These are phyloP conservation scores for Tinea trinotella DNA, from an alignment of 2,888 invertebrate species.

Conservation along the genomic window DNA sequence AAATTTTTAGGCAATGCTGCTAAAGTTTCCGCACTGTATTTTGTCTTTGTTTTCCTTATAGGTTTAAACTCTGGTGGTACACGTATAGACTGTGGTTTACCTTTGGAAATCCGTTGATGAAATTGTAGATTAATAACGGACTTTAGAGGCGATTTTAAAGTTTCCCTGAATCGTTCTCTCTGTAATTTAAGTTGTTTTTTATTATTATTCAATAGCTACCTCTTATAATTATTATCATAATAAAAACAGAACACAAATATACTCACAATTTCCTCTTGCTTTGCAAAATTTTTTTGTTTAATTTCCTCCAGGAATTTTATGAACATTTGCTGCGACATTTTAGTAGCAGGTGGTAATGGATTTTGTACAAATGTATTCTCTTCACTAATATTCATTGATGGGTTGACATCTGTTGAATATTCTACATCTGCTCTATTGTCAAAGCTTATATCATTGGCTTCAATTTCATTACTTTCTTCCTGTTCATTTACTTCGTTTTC, in stretches of 20 bases:
- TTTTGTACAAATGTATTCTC: not conserved
- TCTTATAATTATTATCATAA: too few relatives aligned
- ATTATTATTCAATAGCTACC: too few relatives aligned
- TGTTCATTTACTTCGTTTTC: not conserved
- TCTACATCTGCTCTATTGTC: not conserved
- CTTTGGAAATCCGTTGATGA: not conserved
- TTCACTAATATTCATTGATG: conserved; percentile 4
- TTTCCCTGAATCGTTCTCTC: too few relatives aligned
- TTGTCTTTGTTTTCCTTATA: not conserved
- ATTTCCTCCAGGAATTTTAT: conserved; percentile 37
- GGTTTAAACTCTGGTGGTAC: not conserved
- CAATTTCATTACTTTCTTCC: not conserved
- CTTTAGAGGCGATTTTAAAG: too few relatives aligned
- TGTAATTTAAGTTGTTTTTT: too few relatives aligned
- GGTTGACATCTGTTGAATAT: not conserved
- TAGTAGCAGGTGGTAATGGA: not conserved
- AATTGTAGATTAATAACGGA: too few relatives aligned
- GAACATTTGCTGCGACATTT: not conserved
- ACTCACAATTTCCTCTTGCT: conserved; percentile 42
- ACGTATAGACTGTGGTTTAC: not conserved
- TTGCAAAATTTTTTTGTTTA: conserved; percentile 38
- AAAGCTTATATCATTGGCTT: conserved; percentile 3
- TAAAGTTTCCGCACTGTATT: not conserved
- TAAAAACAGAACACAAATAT: too few relatives aligned
- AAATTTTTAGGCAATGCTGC: conserved; percentile 35